A percentile compares a stretch with the other conserved stretches of the same genome.
phyloP scores from a whole-genome alignment of 2,888 invertebrate genomes.

The Dryobota labecula region DNA sequence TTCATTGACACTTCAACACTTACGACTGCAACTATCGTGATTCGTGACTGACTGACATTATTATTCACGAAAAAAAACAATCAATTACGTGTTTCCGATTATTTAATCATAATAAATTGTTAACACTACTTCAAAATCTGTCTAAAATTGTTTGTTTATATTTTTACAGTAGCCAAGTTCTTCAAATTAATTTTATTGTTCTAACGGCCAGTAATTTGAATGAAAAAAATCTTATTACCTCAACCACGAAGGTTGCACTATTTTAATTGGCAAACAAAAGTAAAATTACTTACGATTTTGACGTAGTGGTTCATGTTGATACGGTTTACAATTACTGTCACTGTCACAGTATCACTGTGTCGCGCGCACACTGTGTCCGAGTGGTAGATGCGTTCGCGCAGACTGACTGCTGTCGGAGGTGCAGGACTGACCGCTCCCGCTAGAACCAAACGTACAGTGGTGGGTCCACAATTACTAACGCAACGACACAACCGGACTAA shows the following conservation, averaged over 20 bases:
- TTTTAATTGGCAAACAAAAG: constrained; percentile 28
- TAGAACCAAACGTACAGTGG: constrained; percentile 84
- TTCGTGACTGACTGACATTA: constrained; percentile 34
- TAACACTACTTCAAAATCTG: constrained; percentile 12
- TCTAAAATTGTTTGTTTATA: constrained; percentile 39
- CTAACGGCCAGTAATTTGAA: constrained; percentile 25
- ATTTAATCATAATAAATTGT: constrained; percentile 34
- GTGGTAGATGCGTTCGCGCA: constrained; percentile 78
- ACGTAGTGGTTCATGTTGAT: constrained; percentile 83
- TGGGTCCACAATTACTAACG: constrained; percentile 81
- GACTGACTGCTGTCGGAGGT: constrained; percentile 75
- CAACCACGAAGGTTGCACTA: constrained; percentile 13
- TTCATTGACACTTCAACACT: constrained; percentile 61
- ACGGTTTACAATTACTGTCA: constrained; percentile 70
- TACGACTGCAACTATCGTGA: constrained; percentile 27
- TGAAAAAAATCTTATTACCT: constrained; percentile 4
- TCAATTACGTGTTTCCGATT: constrained; percentile 38
- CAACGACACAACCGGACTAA: constrained; percentile 68
- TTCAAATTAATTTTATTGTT: constrained; percentile 25
- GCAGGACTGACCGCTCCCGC: constrained; percentile 77
- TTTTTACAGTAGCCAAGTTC: constrained; percentile 4
- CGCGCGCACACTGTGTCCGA: constrained; percentile 78
- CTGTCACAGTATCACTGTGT: constrained; percentile 84
- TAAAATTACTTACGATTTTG: constrained; percentile 82
- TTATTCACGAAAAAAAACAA: constrained; percentile 35